These are phyloP conservation scores for Lepeophtheirus salmonis DNA, from an alignment of 1,140 invertebrate genomes.

Conservation along the genomic window DNA sequence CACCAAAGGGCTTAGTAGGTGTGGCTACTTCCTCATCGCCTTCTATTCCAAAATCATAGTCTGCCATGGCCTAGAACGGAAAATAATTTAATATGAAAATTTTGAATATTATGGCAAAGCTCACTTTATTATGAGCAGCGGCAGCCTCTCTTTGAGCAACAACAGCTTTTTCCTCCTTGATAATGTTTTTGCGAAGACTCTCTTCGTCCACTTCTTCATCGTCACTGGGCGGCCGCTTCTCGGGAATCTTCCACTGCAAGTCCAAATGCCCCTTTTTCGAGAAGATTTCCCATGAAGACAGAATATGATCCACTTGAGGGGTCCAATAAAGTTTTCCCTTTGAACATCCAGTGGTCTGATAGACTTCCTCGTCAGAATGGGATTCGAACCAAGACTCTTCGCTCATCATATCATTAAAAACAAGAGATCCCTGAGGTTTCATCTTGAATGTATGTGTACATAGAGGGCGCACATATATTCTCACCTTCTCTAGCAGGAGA, in stretches of 20 bases:
- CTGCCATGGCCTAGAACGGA: neutral
- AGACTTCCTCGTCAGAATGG: neutral
- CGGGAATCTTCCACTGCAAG: neutral
- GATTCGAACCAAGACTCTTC: too few species aligned
- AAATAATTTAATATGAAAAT: neutral
- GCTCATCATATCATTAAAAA: too few species aligned
- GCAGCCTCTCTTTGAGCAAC: neutral
- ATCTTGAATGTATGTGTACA: too few species aligned
- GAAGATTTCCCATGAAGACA: neutral
- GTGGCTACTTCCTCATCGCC: neutral
- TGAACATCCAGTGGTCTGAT: neutral
- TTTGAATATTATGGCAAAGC: neutral
- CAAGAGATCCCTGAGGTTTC: too few species aligned
- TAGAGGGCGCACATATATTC: too few species aligned
- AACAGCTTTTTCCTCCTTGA: neutral
- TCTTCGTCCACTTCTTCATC: neutral
- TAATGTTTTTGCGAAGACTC: neutral
- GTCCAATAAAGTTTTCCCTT: neutral
- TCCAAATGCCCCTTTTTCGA: neutral
- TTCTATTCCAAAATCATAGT: slow-evolving; percentile 5
- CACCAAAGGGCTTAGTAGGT: neutral
- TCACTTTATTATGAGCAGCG: neutral
- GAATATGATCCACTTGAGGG: neutral
- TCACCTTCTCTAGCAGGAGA: too few species aligned
- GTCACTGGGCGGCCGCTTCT: neutral